Base-by-base conservation (phyloP, 2,888 invertebrate genomes). In the Augochlorella aurata region DNA sequence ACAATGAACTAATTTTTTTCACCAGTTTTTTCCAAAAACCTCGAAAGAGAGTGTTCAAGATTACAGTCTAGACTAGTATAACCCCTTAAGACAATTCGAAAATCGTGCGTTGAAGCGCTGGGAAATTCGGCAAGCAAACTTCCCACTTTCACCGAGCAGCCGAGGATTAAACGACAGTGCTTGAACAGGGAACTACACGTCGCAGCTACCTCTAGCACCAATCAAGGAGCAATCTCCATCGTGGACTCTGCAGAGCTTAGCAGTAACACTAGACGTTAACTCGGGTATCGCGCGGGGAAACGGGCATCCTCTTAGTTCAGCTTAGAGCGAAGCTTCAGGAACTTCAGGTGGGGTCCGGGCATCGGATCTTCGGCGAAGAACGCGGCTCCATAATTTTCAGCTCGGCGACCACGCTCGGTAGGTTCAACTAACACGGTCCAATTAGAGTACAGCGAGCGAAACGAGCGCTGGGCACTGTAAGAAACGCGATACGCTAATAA, bases 271-370 rank as follows among this genome's bases (percentile, higher is more conserved):
- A 58, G 54, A 29, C 29, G 29, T 61, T 24, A 61, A 61, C 16
- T 61, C 61, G 29, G 14, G 61, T 29, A 61, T 61, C 24, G 61
- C 61, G 16, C 24, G 16, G 61, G 8, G 29, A 61, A 38, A 24
- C 29, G 24, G 24, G 29, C 29, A 29, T 61, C 61, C 61, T 29
- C 61, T 29, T 61, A 61, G 61, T 24, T 14, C 14, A 29, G 61
- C 61, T 61, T 61, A 61, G 61, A 61, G 24, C 24, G 61, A 61
- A 7, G 61, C 61, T 61, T 29, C 54, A 9, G 61, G 61, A 61
- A 61, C 61, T 61, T 61, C 61, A 61, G 61, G 61, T 29, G 61
- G 61, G 29, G 16, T 61, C 61, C 29, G 61, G 29, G 61, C 61
- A 29, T 61, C 61, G 61, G 61, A 61, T 24, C 61, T 61, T 61